Evolutionary conservation across 2,888 invertebrate species (phyloP), one percentile per base, ranked within the genome.

Genomic region (Elegia similella): DNA sequence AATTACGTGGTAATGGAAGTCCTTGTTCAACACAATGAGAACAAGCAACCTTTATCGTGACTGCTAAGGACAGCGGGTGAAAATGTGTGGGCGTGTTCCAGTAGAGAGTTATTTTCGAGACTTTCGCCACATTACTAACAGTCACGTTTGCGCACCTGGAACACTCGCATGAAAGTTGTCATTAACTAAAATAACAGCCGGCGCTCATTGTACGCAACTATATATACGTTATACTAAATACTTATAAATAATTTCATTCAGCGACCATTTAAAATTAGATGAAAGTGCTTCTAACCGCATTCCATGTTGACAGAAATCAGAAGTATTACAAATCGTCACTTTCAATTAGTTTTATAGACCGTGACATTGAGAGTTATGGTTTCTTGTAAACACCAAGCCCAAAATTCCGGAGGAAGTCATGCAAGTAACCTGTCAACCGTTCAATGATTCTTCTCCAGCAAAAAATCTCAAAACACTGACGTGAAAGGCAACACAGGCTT

Each of bases 21-120:
- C 23, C 23, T 23, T 23, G 23, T 23, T 23, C 2, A 23, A 23
- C 23, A 23, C 23, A 23, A 23, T 38, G 3, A 12, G 6, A 38
- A 38, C 5, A 0, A 38, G 17, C 17, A 38, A 34, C 16, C 7
- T 52, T 29, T 10, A 43, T 42, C 1, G 13, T 15, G 16, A 29
- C 30, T 17, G 34, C 17, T 17, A 29, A 54, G n/a, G 54, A 54
- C 54, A 44, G 17, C 12, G 7, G n/a, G 54, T 55, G 54, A 55
- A 55, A 55, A 55, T 55, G 5, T 15, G 54, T 44, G 54, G 29
- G 54, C 16, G 54, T 34, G 44, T 54, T 55, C 43, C 32, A 55
- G 44, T 55, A 44, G 46, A 55, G 54, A 55, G 54, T 55, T 55
- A 55, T 55, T 55, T 44, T 46, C 54, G 54, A 55, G n/a, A 44